Percentiles rank a stretch among this genome's conserved stretches.
Conservation (phyloP, 2,113 vertebrate genomes). For the Castor canadensis region DNA sequence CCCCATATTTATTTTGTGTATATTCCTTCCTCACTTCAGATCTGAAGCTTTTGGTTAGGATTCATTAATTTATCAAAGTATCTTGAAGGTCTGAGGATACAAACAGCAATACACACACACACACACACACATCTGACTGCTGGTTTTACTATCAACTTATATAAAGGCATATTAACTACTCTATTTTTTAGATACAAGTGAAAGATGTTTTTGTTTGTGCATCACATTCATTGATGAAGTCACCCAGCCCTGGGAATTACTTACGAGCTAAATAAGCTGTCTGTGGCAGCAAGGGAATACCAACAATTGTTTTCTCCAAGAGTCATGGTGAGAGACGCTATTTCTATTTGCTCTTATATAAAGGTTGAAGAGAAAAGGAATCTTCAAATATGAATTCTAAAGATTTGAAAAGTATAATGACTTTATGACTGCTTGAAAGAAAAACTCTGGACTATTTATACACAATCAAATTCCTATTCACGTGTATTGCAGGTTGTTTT, state of each 20-base stretch:
- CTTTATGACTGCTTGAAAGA: neutral
- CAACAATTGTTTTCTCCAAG: constrained; percentile 19
- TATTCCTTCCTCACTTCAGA: neutral
- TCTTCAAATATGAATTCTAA: constrained; percentile 40
- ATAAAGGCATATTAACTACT: neutral
- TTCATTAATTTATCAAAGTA: neutral
- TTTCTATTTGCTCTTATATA: constrained; percentile 46
- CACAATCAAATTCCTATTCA: neutral
- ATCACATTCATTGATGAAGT: constrained; percentile 63
- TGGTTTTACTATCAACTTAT: constrained; percentile 13
- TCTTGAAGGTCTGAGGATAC: neutral
- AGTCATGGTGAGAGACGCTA: neutral
- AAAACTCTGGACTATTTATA: neutral
- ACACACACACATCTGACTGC: neutral
- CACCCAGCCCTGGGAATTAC: constrained; percentile 69
- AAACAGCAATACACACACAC: neutral
- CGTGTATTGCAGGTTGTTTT: neutral
- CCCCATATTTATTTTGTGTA: neutral
- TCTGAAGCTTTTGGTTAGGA: neutral
- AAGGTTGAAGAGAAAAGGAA: neutral
- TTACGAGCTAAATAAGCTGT: constrained; percentile 31
- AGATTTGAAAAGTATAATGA: constrained; percentile 17
- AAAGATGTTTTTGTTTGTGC: constrained; percentile 68
- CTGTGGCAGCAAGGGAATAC: constrained; percentile 36
- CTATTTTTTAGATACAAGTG: neutral